Conservation (phyloP, 2,888 invertebrate genomes). For the Drosophila affinis region DNA sequence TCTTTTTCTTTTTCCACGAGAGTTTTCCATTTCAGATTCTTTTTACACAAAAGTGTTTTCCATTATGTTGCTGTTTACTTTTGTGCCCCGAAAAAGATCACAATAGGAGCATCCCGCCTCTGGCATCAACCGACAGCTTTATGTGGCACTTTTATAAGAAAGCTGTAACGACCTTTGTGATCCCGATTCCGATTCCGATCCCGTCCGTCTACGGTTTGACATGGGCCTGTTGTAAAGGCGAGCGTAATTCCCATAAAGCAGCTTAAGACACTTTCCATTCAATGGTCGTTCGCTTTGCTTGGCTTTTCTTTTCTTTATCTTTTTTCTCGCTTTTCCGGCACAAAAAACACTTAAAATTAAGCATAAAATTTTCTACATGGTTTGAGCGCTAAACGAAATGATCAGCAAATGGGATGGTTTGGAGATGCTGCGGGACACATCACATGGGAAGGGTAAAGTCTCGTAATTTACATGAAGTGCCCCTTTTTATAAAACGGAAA, state of each 20-base stretch:
- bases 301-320: conserved; percentile 1
- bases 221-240: conserved; percentile 68
- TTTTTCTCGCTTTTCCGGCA: conserved; percentile 61
- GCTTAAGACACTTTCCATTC: conserved; percentile 70
- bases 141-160: conserved; percentile 57
- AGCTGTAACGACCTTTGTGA: conserved; percentile 69
- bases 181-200: conserved; percentile 21
- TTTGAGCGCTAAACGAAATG: conserved; percentile 53
- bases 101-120: conserved; percentile 70
- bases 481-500: conserved; percentile 41
- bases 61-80: conserved; percentile 36
- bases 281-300: neutral
- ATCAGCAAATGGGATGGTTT: conserved; percentile 68
- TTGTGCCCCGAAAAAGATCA: conserved; percentile 45
- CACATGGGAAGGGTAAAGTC: conserved; percentile 47
- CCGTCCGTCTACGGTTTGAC: conserved; percentile 64
- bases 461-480: conserved; percentile 63
- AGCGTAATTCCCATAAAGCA: conserved; percentile 74
- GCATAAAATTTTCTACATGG: conserved; percentile 54
- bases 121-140: conserved; percentile 65
- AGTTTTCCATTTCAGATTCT: conserved; percentile 29
- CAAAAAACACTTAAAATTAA: conserved; percentile 64
- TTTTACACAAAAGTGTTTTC: conserved; percentile 27
- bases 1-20: neutral
- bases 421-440: conserved; percentile 5